These are phyloP conservation scores for Neofelis nebulosa DNA, from an alignment of 2,113 vertebrate genomes.

Conservation along the genomic window DNA sequence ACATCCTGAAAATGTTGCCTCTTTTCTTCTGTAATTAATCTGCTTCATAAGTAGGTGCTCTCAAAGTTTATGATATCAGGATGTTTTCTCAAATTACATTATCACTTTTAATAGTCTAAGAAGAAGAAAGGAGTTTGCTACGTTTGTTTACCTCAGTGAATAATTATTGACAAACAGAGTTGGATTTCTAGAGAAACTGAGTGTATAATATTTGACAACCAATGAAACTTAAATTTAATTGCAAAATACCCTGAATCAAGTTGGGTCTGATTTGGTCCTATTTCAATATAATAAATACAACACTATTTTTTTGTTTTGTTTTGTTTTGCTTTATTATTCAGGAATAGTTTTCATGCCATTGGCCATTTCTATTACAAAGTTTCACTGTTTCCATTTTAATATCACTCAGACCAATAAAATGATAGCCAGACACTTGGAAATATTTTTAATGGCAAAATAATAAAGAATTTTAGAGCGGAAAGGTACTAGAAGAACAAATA, in stretches of 20 bases:
- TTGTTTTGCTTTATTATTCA: neutral
- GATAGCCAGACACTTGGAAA: neutral
- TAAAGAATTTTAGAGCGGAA: neutral
- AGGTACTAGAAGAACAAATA: neutral
- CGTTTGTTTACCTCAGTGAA: neutral
- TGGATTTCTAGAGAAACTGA: neutral
- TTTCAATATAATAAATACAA: neutral
- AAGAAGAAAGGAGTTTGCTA: neutral
- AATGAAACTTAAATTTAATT: conserved; percentile 35
- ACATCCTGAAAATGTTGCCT: conserved; percentile 64
- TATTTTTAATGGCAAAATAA: neutral
- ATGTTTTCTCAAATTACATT: conserved; percentile 41
- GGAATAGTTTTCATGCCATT: neutral
- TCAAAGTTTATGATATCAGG: conserved; percentile 51
- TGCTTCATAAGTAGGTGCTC: conserved; percentile 25
- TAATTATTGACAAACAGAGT: neutral
- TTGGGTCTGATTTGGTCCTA: neutral
- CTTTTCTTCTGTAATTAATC: conserved; percentile 64
- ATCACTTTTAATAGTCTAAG: neutral
- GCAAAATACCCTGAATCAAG: neutral
- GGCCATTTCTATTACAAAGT: neutral
- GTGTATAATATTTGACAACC: neutral
- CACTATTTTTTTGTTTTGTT: neutral
- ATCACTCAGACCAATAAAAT: neutral
- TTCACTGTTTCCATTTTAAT: neutral